Percentiles rank a stretch among this genome's conserved stretches.
phyloP scores from a whole-genome alignment of 2,113 vertebrate genomes.

The Gymnogyps californianus region DNA sequence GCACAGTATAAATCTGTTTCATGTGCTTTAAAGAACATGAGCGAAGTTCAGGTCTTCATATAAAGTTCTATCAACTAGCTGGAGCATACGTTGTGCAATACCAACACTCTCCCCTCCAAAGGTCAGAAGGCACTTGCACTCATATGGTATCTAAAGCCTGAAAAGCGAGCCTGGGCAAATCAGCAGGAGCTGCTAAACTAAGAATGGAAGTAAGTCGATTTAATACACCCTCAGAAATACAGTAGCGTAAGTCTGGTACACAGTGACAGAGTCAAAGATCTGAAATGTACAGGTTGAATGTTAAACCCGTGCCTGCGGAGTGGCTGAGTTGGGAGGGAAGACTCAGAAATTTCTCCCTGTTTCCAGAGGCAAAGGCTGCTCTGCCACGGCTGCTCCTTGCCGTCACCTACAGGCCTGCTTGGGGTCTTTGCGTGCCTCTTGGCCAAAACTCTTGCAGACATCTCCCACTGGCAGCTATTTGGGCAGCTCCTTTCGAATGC shows the following conservation, averaged over 20 bases:
- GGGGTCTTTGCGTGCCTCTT: rapidly evolving
- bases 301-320: not conserved
- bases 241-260: not conserved
- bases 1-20: not conserved
- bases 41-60: not conserved
- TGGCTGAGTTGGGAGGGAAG: not conserved
- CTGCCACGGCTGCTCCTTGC: not conserved
- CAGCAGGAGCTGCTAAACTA: not conserved
- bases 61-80: not conserved
- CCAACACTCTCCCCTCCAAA: not conserved
- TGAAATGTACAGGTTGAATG: not conserved
- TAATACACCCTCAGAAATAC: not conserved
- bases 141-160: not conserved
- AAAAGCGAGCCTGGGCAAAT: not conserved
- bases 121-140: not conserved
- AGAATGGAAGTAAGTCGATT: not conserved
- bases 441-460: not conserved
- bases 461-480: not conserved
- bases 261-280: not conserved
- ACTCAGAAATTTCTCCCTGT: not conserved
- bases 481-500: rapidly evolving
- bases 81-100: not conserved
- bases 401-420: rapidly evolving
- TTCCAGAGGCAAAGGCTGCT: not conserved
- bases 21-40: not conserved